These are phyloP conservation scores for Puma concolor DNA, from an alignment of 2,113 vertebrate species.

Conservation along the genomic window DNA sequence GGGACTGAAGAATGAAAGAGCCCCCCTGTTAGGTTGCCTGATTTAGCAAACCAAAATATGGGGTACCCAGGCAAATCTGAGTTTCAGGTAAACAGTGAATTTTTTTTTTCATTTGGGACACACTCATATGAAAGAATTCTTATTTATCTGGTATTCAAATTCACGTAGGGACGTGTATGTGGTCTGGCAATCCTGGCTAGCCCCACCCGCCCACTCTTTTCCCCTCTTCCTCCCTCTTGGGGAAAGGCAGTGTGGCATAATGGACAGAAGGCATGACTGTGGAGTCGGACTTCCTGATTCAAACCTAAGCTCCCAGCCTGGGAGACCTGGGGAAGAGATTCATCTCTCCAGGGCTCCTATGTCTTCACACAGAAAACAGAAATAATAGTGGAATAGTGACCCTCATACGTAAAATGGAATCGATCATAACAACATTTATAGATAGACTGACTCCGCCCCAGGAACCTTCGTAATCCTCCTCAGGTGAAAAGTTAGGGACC, in stretches of 20 bases:
- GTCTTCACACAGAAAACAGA: neutral
- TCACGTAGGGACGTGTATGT: neutral
- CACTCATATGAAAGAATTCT: neutral
- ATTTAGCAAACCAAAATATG: neutral
- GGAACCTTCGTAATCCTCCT: neutral
- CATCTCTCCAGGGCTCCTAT: neutral
- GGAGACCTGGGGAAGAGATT: neutral
- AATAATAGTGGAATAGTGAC: neutral
- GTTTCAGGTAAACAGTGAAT: neutral
- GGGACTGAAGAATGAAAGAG: neutral
- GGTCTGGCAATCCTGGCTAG: neutral
- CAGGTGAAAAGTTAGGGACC: neutral
- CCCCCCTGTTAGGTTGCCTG: rapidly evolving
- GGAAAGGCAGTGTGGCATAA: neutral
- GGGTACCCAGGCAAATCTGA: neutral
- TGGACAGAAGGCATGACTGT: neutral
- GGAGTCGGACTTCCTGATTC: neutral
- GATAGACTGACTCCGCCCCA: neutral
- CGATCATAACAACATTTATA: neutral
- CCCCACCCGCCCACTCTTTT: neutral
- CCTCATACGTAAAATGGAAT: neutral
- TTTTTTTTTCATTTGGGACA: neutral
- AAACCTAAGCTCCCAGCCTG: neutral
- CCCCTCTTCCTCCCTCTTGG: neutral
- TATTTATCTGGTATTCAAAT: neutral